Evolutionary conservation across 2,113 vertebrate species (phyloP), one percentile per base, ranked within the genome.

Genomic region (Colistium nudipinnis): DNA sequence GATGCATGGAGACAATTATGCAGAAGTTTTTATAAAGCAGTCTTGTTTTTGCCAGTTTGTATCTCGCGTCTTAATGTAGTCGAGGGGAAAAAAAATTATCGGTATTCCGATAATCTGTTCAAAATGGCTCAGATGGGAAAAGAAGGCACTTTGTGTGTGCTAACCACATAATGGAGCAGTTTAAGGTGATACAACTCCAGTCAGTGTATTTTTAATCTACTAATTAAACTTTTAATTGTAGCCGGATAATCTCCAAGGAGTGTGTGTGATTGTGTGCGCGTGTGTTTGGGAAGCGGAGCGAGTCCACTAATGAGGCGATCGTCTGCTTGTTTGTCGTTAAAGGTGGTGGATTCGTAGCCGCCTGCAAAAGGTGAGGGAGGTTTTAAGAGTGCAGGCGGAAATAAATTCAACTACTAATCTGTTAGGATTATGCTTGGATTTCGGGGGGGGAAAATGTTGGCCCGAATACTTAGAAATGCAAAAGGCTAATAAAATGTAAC

Each of bases 151-250:
- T 62, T 88, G 82, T 85, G 64, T 89, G 76, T 39, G 81, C 83
- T 87, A 84, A 92, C 90, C 74, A 83, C 87, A 88, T 91, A 91
- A 92, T 88, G 82, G 82, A 76, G 65, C 80, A 86, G 86, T 89
- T 86, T 91, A 88, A 88, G 90, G 88, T 91, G 89, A 91, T 90
- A 91, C 89, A 91, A 90, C 84, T 85, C 83, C 84, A 81, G 67
- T 75, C 78, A 38, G 74, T 89, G 91, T 90, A 86, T 90, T 90
- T 93, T 92, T 91, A 92, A 93, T 94, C 90, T 89, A 84, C 84
- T 92, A 92, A 93, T 93, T 94, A 92, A 91, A 92, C 87, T 91
- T 93, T 92, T 93, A 92, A 92, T 93, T 93, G 90, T 88, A 59
- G 83, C 76, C 12, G 88, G 90, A 92, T 92, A 91, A 92, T 87